Evolutionary conservation across 2,113 vertebrate genomes (phyloP).

Genomic region (Ailuropoda melanoleuca): DNA sequence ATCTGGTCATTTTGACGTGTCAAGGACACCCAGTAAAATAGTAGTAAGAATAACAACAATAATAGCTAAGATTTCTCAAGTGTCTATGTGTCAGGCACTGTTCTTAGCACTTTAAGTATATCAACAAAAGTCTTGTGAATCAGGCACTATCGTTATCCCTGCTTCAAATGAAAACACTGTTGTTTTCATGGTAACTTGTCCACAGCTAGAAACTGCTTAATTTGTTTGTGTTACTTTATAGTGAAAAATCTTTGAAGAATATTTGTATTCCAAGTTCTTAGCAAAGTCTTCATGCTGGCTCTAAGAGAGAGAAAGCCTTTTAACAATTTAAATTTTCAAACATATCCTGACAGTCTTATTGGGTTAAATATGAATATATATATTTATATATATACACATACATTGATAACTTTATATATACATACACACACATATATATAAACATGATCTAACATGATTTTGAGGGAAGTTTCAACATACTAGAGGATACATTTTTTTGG

Average conservation of each 20-base stretch:
- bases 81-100: not conserved
- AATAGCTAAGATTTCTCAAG: not conserved
- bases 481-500: not conserved
- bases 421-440: not conserved
- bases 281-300: slow-evolving; percentile 1
- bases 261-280: not conserved
- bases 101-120: not conserved
- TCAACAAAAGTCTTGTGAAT: not conserved
- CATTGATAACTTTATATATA: not conserved
- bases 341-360: not conserved
- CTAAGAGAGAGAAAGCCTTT: not conserved
- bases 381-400: not conserved
- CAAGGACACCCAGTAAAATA: not conserved
- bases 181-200: not conserved
- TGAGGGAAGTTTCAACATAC: not conserved
- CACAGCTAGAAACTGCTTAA: slow-evolving; percentile 1
- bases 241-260: not conserved
- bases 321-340: slow-evolving; percentile 34
- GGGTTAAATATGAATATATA: not conserved
- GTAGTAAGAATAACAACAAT: not conserved
- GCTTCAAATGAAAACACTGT: slow-evolving; percentile 11
- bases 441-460: not conserved
- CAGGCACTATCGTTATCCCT: not conserved
- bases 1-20: not conserved
- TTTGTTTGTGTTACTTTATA: slow-evolving; percentile 38